Evolutionary conservation across 2,113 vertebrate species (phyloP).

Genomic region (Amblyornis subalaris): DNA sequence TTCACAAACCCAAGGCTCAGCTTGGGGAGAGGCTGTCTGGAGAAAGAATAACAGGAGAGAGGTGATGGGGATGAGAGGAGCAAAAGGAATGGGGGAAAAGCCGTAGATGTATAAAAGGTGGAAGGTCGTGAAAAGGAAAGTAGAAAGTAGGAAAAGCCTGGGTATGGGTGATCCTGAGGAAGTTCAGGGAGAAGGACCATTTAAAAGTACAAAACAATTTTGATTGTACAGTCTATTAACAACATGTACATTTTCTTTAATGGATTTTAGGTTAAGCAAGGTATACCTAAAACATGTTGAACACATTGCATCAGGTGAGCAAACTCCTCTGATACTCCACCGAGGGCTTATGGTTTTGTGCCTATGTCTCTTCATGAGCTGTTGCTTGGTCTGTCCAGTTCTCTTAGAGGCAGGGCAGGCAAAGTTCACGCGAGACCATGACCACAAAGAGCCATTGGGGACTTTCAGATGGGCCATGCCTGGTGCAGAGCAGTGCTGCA

Average conservation of each 20-base stretch:
- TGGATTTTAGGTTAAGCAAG: neutral
- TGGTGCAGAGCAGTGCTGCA: neutral
- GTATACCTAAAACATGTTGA: neutral
- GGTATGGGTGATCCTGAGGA: neutral
- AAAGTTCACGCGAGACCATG: rapidly evolving
- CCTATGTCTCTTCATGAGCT: neutral
- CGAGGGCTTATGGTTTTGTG: neutral
- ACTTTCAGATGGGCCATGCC: neutral
- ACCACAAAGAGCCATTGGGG: neutral
- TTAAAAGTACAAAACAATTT: neutral
- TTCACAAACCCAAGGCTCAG: neutral
- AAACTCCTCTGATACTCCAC: neutral
- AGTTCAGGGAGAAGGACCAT: neutral
- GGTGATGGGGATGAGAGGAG: neutral
- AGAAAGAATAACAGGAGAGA: neutral
- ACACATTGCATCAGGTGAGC: neutral
- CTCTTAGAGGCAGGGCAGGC: neutral
- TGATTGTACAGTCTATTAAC: neutral
- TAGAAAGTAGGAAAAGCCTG: neutral
- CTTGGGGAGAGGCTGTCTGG: neutral
- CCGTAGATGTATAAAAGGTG: neutral
- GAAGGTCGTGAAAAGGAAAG: neutral
- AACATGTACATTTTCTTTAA: neutral
- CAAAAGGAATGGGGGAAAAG: neutral
- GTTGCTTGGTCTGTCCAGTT: neutral